Percentiles rank a stretch among this genome's conserved stretches.
phyloP scores from a whole-genome alignment of 1,140 invertebrate species.

The Laodelphax striatellus region DNA sequence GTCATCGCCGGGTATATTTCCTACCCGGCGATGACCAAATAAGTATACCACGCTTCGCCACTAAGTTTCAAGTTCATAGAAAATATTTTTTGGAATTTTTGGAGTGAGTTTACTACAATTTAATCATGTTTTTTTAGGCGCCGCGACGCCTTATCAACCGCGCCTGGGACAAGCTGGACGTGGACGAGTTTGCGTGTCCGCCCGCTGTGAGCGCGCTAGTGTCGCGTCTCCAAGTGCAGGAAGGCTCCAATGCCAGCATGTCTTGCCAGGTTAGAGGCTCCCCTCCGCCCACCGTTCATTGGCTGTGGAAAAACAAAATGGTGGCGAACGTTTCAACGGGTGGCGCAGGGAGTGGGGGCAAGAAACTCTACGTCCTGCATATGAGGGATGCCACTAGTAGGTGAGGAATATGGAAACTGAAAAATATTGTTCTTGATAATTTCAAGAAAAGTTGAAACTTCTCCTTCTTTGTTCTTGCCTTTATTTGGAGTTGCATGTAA shows the following conservation, averaged over 20 bases:
- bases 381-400: slow-evolving; percentile 36
- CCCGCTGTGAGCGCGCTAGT: slow-evolving; percentile 39
- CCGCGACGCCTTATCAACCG: slow-evolving; percentile 47
- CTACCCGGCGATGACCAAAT: too few species aligned
- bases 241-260: slow-evolving; percentile 61
- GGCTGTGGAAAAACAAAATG: slow-evolving; percentile 37
- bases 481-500: too few species aligned
- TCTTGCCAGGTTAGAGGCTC: slow-evolving; percentile 55
- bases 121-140: too few species aligned
- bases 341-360: slow-evolving; percentile 22
- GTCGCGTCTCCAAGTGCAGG: slow-evolving; percentile 34
- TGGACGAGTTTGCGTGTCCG: slow-evolving; percentile 69
- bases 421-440: too few species aligned
- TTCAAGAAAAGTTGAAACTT: too few species aligned
- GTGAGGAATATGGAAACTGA: too few species aligned
- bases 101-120: too few species aligned
- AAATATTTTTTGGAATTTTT: too few species aligned
- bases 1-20: too few species aligned
- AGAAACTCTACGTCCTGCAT: slow-evolving; percentile 18
- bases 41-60: too few species aligned
- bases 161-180: slow-evolving; percentile 58
- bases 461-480: too few species aligned
- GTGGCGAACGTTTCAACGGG: slow-evolving; percentile 39
- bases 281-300: slow-evolving; percentile 49
- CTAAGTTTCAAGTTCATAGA: too few species aligned